These are phyloP conservation scores for Australoheros scitulus DNA, from an alignment of 2,113 vertebrate species.

Conservation along the genomic window DNA sequence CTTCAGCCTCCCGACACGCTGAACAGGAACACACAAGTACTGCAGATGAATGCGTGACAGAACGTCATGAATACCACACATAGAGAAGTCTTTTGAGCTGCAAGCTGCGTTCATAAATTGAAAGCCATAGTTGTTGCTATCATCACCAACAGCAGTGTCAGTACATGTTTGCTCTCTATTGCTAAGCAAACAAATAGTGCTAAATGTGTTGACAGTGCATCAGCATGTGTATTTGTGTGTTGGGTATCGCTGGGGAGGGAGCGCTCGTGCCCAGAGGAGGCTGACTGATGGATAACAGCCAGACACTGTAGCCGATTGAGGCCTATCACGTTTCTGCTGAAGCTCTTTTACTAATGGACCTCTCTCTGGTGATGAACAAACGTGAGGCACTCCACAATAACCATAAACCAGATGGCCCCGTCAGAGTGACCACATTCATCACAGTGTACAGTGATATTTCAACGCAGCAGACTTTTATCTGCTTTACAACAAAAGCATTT, in stretches of 20 bases:
- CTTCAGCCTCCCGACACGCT: neutral
- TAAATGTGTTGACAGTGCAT: neutral
- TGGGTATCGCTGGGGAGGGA: neutral
- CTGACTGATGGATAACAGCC: conserved; percentile 50
- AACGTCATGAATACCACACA: neutral
- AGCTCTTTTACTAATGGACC: conserved; percentile 48
- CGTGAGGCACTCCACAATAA: neutral
- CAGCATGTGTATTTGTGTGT: neutral
- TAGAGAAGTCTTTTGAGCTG: neutral
- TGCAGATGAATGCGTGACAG: neutral
- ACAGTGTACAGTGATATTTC: neutral
- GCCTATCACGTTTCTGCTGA: conserved; percentile 57
- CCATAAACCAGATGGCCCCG: neutral
- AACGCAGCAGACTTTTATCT: neutral
- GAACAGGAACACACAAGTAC: neutral
- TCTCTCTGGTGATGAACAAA: neutral
- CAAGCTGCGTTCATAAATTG: neutral
- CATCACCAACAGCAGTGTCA: neutral
- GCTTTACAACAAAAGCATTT: neutral
- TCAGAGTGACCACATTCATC: neutral
- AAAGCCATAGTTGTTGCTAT: neutral
- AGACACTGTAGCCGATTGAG: conserved; percentile 28
- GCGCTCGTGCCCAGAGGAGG: conserved; percentile 32
- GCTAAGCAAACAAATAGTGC: conserved; percentile 27
- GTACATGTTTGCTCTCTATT: neutral